These are phyloP conservation scores for Polyodon spathula DNA, from an alignment of 2,113 vertebrate species.

Conservation along the genomic window DNA sequence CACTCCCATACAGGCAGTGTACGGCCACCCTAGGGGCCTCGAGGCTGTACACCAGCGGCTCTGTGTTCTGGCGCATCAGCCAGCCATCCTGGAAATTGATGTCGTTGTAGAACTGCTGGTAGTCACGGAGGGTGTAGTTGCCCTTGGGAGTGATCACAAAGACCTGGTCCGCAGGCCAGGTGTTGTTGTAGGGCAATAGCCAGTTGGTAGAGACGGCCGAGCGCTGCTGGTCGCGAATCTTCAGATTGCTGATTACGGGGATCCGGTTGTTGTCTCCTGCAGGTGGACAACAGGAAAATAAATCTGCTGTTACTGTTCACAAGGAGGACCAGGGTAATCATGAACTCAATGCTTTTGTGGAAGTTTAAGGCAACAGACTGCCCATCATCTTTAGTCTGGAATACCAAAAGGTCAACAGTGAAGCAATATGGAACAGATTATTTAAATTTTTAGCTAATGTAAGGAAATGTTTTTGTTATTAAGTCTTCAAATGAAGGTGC, in stretches of 20 bases:
- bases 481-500: too few relatives aligned
- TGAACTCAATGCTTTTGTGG: too few relatives aligned
- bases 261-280: constrained; percentile 91
- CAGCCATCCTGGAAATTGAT: constrained; percentile 79
- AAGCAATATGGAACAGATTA: too few relatives aligned
- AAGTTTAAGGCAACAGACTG: too few relatives aligned
- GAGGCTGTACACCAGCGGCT: constrained; percentile 58
- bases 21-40: constrained; percentile 67
- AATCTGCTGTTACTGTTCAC: constrained; percentile 41
- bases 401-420: too few relatives aligned
- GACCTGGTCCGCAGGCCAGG: constrained; percentile 73
- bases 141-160: constrained; percentile 68
- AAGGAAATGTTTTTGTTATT: too few relatives aligned
- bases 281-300: background rate
- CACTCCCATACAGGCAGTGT: constrained; percentile 82
- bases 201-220: constrained; percentile 82
- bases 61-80: constrained; percentile 81
- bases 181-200: constrained; percentile 80
- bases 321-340: too few relatives aligned
- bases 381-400: too few relatives aligned
- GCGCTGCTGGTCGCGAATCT: constrained; percentile 87
- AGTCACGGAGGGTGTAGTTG: constrained; percentile 86
- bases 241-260: constrained; percentile 79
- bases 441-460: too few relatives aligned
- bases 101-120: constrained; percentile 71